Base-by-base conservation (phyloP, 1,140 invertebrate genomes). In the Drosophila lini region DNA sequence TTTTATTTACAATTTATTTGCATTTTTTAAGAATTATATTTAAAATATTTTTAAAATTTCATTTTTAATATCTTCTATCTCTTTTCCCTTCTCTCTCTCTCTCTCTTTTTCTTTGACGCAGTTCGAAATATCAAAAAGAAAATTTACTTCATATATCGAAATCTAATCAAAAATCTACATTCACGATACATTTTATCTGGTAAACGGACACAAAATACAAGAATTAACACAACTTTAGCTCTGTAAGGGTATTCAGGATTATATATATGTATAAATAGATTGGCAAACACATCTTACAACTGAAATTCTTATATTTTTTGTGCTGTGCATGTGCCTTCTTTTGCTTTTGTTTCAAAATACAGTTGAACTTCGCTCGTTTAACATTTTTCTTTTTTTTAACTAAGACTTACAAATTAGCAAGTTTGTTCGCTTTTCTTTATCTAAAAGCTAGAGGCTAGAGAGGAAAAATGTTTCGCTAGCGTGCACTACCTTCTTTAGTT, bases 191-290 rank as follows among this genome's bases (percentile, higher is more conserved):
- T 8, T 25, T 1, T 25, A 6, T 25, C 13, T 15, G 6, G 1
- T 6, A 25, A 22, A 50, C 47, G 28, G 47, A 50, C 45, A 28
- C 28, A n/a, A 16, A 19, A 7, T 22, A 34, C 16, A 19, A n/a
- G 1, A 28, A 3, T 0, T 34, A 52, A 19, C 16, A 34, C 34
- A 22, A 7, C 16, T 25, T 57, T 11, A 28, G 13, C 32, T 36
- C 11, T 47, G 16, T 61, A 63, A 63, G 58, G 58, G 57, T 19
- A 62, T 62, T 44, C n/a, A 0, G 22, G n/a, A 19, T 16, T 13
- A 11, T n/a, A 48, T 10, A 15, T 45, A 22, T 13, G 2, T 31
- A 16, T 34, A 28, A 31, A 53, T 5, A 61, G 19, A 62, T 61
- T 64, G 41, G 8, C 15, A 19, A 64, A 44, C 19, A 16, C 28